phyloP scores from a whole-genome alignment of 2,113 vertebrate genomes.

The Phoxinus phoxinus region DNA sequence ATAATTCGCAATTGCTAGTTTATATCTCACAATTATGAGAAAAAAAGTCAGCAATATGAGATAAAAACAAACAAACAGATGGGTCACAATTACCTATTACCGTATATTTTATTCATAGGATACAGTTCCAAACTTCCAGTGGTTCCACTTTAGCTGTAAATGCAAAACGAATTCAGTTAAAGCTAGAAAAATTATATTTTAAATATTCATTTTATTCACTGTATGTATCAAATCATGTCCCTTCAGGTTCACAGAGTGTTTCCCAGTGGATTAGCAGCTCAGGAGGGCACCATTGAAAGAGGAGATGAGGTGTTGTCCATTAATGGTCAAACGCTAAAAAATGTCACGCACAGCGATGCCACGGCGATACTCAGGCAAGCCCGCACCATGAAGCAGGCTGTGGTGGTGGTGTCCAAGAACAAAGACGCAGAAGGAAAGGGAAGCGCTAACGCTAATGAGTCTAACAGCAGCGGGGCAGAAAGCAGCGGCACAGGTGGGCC shows the following conservation, averaged over 20 bases:
- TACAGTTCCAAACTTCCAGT: background rate
- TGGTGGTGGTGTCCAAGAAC: constrained; percentile 85
- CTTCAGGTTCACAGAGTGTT: constrained; percentile 92
- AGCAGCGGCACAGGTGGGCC: constrained; percentile 56
- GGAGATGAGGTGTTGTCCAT: constrained; percentile 93
- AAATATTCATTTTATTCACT: background rate
- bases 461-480: constrained; percentile 51
- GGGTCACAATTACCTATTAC: too few relatives aligned
- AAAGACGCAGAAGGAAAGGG: constrained; percentile 57
- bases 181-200: background rate
- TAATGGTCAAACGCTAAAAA: constrained; percentile 90
- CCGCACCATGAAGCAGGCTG: constrained; percentile 82
- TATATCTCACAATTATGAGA: too few relatives aligned
- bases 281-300: constrained; percentile 93
- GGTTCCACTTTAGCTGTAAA: background rate
- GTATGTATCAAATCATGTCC: background rate
- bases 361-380: constrained; percentile 85
- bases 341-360: constrained; percentile 81
- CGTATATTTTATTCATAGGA: too few relatives aligned
- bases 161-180: background rate
- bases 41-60: too few relatives aligned
- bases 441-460: constrained; percentile 34
- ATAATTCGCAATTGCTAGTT: too few relatives aligned
- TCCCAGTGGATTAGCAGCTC: constrained; percentile 83
- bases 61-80: too few relatives aligned